phyloP scores from a whole-genome alignment of 2,888 invertebrate species.

The Ochropleura leucogaster region DNA sequence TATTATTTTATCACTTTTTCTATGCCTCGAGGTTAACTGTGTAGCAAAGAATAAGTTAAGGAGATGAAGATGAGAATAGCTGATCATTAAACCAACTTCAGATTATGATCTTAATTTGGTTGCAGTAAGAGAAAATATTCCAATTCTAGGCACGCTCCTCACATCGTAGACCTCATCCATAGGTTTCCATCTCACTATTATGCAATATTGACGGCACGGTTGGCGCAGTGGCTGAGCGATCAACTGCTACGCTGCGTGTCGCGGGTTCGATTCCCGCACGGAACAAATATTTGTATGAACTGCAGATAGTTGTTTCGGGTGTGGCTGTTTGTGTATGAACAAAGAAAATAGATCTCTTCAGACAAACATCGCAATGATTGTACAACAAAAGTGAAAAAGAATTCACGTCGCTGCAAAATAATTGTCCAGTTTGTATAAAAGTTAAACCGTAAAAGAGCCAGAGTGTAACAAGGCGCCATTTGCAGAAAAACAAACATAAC shows the following conservation, averaged over 20 bases:
- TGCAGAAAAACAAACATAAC: slow-evolving; percentile 38
- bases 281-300: too few species aligned
- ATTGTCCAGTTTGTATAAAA: not conserved
- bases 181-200: not conserved
- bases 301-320: too few species aligned
- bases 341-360: not conserved
- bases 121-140: not conserved
- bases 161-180: not conserved
- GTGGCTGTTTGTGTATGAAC: too few species aligned
- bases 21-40: too few species aligned
- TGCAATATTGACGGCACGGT: too few species aligned
- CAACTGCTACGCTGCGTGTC: too few species aligned
- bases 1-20: too few species aligned
- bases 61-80: not conserved
- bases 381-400: not conserved
- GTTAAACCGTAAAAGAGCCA: slow-evolving; percentile 16
- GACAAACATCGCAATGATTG: not conserved
- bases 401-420: not conserved
- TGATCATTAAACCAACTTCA: not conserved
- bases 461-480: slow-evolving; percentile 34
- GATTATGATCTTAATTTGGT: too few species aligned
- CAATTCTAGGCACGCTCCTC: not conserved
- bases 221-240: too few species aligned
- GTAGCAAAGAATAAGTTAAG: too few species aligned
- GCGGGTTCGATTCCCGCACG: too few species aligned